phyloP scores from a whole-genome alignment of 2,888 invertebrate genomes.

The Acholoe squamosa region DNA sequence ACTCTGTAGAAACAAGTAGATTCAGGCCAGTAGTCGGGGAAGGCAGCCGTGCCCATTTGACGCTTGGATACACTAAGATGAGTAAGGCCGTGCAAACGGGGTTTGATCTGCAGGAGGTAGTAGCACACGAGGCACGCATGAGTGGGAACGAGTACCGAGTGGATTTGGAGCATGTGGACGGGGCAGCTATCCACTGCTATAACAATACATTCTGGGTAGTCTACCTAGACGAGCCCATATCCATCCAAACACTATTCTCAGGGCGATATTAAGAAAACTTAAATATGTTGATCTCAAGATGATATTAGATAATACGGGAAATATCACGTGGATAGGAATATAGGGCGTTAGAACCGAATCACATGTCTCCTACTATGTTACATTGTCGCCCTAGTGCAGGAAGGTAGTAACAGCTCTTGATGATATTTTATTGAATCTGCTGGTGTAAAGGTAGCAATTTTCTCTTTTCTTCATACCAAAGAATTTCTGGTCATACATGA shows the following conservation, averaged over 20 bases:
- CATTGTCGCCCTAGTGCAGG: no score
- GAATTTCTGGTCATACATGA: no score
- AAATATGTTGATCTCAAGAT: neutral
- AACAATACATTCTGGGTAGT: slow-evolving; percentile 16
- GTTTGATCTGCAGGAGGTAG: slow-evolving; percentile 63
- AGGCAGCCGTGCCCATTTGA: slow-evolving; percentile 68
- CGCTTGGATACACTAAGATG: slow-evolving; percentile 62
- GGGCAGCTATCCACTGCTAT: neutral
- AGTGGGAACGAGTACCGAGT: neutral
- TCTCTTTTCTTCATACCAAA: no score
- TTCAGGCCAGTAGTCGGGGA: slow-evolving; percentile 26
- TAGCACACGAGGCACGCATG: slow-evolving; percentile 11
- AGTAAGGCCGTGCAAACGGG: slow-evolving; percentile 67
- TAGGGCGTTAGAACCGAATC: no score
- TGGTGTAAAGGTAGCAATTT: no score
- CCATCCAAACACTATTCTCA: neutral
- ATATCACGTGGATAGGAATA: no score
- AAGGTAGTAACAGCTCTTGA: no score
- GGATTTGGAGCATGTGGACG: neutral
- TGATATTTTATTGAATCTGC: no score
- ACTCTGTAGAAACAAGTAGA: neutral
- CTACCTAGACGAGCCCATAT: slow-evolving; percentile 3
- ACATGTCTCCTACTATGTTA: no score
- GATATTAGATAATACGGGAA: no score
- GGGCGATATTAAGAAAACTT: neutral